These are phyloP conservation scores for Halcyon leucocephala DNA, from an alignment of 2,797 vertebrate species.

Conservation along the genomic window DNA sequence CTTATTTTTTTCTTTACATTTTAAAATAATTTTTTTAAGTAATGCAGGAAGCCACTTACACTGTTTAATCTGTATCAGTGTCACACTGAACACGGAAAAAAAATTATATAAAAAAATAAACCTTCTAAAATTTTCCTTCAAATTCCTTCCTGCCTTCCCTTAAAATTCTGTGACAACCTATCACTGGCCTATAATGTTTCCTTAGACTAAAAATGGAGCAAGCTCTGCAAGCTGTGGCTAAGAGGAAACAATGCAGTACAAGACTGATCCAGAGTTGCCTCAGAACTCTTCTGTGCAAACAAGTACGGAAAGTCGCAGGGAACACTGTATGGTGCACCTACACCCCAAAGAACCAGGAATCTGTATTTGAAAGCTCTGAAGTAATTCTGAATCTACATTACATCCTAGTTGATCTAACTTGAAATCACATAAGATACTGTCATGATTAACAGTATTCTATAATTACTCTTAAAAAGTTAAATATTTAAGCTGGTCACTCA, in stretches of 20 bases:
- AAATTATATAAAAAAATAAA: neutral
- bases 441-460: neutral
- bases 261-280: neutral
- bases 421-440: neutral
- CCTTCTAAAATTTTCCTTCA: neutral
- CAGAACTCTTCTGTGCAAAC: neutral
- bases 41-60: neutral
- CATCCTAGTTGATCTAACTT: neutral
- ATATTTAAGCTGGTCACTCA: neutral
- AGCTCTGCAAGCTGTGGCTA: neutral
- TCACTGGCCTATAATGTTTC: neutral
- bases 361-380: neutral
- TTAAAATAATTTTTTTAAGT: neutral
- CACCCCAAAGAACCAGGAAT: neutral
- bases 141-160: neutral
- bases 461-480: neutral
- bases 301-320: neutral
- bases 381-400: neutral
- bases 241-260: neutral
- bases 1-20: neutral
- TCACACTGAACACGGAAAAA: fast-evolving
- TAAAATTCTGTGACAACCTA: neutral
- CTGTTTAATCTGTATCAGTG: neutral
- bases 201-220: neutral
- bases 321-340: neutral